A percentile compares a stretch with the other conserved stretches of the same genome.
phyloP scores from a whole-genome alignment of 2,113 vertebrate species.

The Eidolon helvum region DNA sequence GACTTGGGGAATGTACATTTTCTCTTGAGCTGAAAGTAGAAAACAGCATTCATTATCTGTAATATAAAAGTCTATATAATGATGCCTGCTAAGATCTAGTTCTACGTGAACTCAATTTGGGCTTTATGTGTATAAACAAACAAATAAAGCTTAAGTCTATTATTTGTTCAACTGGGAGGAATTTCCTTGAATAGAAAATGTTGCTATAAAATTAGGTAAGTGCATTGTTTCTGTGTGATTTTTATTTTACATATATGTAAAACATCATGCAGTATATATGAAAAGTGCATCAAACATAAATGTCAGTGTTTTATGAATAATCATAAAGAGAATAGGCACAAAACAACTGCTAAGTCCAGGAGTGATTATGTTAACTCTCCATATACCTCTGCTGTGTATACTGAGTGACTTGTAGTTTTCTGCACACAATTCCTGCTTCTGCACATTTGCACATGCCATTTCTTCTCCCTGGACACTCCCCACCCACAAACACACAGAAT shows the following conservation, averaged over 20 bases:
- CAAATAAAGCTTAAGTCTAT: not conserved
- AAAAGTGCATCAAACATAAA: not conserved
- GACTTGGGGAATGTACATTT: not conserved
- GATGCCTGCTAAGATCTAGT: not conserved
- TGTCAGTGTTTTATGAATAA: not conserved
- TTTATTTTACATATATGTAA: not conserved
- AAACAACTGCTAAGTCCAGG: not conserved
- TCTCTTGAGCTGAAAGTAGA: not conserved
- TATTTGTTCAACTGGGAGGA: constrained; percentile 21
- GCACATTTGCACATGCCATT: not conserved
- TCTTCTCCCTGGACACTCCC: not conserved
- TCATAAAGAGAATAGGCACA: not conserved
- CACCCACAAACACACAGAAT: not conserved
- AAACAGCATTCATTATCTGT: constrained; percentile 39
- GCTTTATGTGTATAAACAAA: constrained; percentile 38
- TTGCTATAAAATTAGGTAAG: not conserved
- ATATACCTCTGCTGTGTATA: not conserved
- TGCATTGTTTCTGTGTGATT: not conserved
- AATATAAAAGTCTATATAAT: constrained; percentile 27
- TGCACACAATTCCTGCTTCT: not conserved
- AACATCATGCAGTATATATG: not conserved
- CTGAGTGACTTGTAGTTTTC: not conserved
- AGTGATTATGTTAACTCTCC: not conserved
- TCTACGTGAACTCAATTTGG: constrained; percentile 50
- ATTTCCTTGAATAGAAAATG: constrained; percentile 28